Base-by-base conservation (phyloP, 2,888 invertebrate species). In the Thecophora atra region DNA sequence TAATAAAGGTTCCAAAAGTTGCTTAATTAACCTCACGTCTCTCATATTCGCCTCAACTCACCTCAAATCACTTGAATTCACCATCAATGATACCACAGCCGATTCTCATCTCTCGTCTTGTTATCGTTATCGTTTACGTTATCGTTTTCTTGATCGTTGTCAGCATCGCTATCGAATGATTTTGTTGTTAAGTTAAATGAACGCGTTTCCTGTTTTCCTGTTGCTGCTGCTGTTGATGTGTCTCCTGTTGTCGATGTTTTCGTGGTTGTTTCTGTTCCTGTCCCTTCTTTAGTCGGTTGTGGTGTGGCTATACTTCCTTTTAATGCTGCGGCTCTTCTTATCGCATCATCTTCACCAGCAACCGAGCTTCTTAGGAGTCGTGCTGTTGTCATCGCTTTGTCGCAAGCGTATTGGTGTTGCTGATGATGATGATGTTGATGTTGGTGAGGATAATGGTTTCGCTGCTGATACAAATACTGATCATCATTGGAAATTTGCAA, bases 11-110 rank as follows among this genome's bases (percentile, higher is more conserved):
- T 15, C n/a, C n/a, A n/a, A n/a, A n/a, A n/a, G n/a, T n/a, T n/a
- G n/a, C n/a, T 19, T 21, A 54, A 19, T 54, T 54, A 11, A 21
- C 54, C 54, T 19, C n/a, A 5, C 8, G 21, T 54, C 54, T 19
- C n/a, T 21, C 8, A 54, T 54, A 19, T 3, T 42, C 28, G 15
- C 8, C 51, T 3, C 0, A 11, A 76, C 83, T 81, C 70, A 83
- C 84, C 84, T 84, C 79, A 80, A 84, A 81, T 82, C 83, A 81
- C 81, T 82, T 81, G 79, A 77, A 80, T 82, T 80, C 82, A 83
- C 82, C 81, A 83, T 84, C 84, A 84, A 84, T 83, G 83, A 81
- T 84, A 82, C 84, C 84, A 84, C 83, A 84, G 84, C 83, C 83
- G 81, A 76, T 83, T 83, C 80, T 78, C 79, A 79, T 81, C 78